These are phyloP conservation scores for Rissa tridactyla DNA, from an alignment of 2,113 vertebrate genomes.

Conservation along the genomic window DNA sequence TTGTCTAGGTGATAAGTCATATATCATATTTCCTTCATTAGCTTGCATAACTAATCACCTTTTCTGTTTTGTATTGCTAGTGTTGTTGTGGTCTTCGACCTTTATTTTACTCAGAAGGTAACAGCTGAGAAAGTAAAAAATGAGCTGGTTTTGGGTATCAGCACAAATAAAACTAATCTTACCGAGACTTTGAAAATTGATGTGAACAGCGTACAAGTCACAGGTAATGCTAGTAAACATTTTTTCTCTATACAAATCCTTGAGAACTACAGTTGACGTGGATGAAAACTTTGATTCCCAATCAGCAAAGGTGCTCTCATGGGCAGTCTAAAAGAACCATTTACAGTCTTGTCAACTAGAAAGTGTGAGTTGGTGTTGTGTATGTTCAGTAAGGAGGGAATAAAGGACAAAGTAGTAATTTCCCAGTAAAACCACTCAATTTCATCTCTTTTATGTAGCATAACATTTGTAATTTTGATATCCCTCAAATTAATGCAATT, in stretches of 20 bases:
- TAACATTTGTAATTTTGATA: neutral
- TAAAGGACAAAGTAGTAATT: neutral
- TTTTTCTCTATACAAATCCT: conserved; percentile 18
- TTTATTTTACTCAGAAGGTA: conserved; percentile 65
- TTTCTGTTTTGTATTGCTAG: conserved; percentile 55
- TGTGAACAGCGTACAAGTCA: conserved; percentile 71
- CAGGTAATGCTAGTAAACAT: conserved; percentile 63
- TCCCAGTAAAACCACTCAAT: neutral
- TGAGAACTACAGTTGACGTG: neutral
- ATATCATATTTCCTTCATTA: neutral
- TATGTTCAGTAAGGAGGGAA: neutral
- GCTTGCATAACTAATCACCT: neutral
- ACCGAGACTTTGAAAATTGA: conserved; percentile 67
- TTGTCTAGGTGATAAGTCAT: neutral
- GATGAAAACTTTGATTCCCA: neutral
- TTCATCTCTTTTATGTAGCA: neutral
- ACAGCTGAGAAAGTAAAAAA: conserved; percentile 57
- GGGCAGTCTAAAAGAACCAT: neutral
- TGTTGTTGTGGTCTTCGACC: conserved; percentile 61
- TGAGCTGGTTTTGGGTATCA: conserved; percentile 65
- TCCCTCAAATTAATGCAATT: neutral
- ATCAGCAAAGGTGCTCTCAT: neutral
- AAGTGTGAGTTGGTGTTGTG: neutral
- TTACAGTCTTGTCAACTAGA: neutral
- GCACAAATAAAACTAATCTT: conserved; percentile 51